phyloP scores from a whole-genome alignment of 2,888 invertebrate species.

The Zaprionus bogoriensis region DNA sequence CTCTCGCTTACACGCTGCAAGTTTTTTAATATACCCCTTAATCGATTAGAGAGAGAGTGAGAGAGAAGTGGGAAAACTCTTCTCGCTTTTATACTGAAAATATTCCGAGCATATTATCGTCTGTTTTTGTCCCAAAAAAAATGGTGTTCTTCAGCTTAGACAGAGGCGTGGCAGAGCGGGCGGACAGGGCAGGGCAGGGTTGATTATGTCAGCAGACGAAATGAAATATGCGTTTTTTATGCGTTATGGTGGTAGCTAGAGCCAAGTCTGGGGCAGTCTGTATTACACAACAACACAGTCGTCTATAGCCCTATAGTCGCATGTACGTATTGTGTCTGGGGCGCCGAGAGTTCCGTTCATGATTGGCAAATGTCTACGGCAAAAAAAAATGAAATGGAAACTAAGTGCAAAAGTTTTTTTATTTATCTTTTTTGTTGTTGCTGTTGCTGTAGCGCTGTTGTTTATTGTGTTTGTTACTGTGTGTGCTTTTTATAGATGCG shows the following conservation, averaged over 20 bases:
- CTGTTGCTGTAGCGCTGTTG: constrained; percentile 34
- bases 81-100: no score
- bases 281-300: constrained; percentile 33
- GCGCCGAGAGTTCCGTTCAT: constrained; percentile 44
- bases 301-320: neutral
- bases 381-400: constrained; percentile 25
- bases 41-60: no score
- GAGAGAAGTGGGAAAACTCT: no score
- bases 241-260: constrained; percentile 10
- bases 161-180: neutral
- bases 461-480: constrained; percentile 37
- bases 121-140: neutral
- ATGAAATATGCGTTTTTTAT: constrained; percentile 52
- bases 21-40: no score
- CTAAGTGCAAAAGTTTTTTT: constrained; percentile 53
- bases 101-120: no score
- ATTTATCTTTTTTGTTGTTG: constrained; percentile 44
- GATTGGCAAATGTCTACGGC: constrained; percentile 36
- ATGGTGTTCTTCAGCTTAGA: no score
- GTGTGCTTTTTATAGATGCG: constrained; percentile 54
- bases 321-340: constrained; percentile 48
- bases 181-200: constrained; percentile 28
- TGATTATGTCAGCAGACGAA: constrained; percentile 48
- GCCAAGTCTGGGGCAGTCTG: constrained; percentile 3
- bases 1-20: no score